Evolutionary conservation across 2,797 vertebrate genomes (phyloP), one percentile per base, ranked within the genome.

Genomic region (Epinephelus awoara): DNA sequence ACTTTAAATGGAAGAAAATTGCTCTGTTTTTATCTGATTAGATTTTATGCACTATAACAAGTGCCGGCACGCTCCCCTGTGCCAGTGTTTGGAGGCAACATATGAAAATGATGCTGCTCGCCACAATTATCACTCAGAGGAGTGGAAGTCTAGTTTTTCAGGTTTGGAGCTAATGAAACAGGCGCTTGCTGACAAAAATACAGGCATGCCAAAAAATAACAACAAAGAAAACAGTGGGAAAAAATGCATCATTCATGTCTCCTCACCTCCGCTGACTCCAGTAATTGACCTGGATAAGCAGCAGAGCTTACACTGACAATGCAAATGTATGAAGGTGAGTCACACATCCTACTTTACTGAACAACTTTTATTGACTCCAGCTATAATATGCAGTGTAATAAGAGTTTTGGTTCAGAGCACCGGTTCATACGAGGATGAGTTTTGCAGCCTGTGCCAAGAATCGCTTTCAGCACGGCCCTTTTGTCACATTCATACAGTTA

Each of bases 111-210:
- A 66, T 3, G 4, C 9, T 51, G 46, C 44, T 44, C 17, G 38
- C n/a, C 11, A 64, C 12, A 27, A 38, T 11, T 51, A 21, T 61
- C 25, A 38, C 4, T 46, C 15, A 42, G 10, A 50, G 11, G 56
- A 70, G 44, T 54, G 64, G 46, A 61, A 10, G 65, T 58, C 44
- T 38, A 17, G 66, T 78, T 72, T 80, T 70, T 62, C 77, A 27
- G 34, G 70, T 79, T 77, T 77, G 44, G 14, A 66, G 69, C n/a
- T n/a, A 51, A 84, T 76, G 63, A 47, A 77, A 49, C 1, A 67
- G 56, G 34, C 14, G 12, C 15, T 19, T 9, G 10, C 27, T 34
- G 13, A 13, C 8, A 21, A 62, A 42, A 23, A 38, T 18, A 47
- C 14, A 69, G 38, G 49, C 15, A 12, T 17, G 12, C 18, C 34